Evolutionary conservation across 2,888 invertebrate genomes (phyloP), one percentile per base, ranked within the genome.

Genomic region (Ochropleura leucogaster): DNA sequence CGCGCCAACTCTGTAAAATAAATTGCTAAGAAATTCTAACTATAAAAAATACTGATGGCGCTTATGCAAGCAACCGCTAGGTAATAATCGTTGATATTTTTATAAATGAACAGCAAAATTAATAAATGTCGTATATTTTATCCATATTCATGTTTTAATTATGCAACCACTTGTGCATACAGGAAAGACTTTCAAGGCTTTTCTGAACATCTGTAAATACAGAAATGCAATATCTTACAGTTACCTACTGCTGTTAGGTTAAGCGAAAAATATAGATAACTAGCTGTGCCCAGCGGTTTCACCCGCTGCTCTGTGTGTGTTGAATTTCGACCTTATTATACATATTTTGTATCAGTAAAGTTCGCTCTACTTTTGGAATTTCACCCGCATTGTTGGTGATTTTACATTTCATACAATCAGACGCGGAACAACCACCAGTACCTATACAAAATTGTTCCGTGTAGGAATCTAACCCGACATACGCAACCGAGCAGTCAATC

Each of bases 81-180:
- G 3, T 55, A 55, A 55, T 55, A 20, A 55, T 55, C 12, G 20
- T 20, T 20, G 20, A 55, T 20, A 20, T 20, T 55, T 57, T 68
- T 40, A 66, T 30, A 30, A 30, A 30, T 79, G 70, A 81, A 74
- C 70, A 74, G 62, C 62, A 49, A 73, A 73, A 73, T 83, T 83
- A 81, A 81, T 73, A 72, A 74, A 64, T 66, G 62, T 49, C 18
- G 60, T 71, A 71, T 67, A 57, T 72, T 51, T 70, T 60, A 68
- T 72, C 60, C 66, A 40, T 47, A 65, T 72, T 67, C 49, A 74
- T 68, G 70, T 71, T 68, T 67, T 68, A 68, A 83, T 72, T 83
- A 72, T 79, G 63, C 68, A 72, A 53, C 57, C 73, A 77, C 51
- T 84, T 84, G 64, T 60, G 14, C 68, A 75, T 65, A 72, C 62